These are phyloP conservation scores for Limnodromus scolopaceus DNA, from an alignment of 2,797 vertebrate genomes.

Conservation along the genomic window DNA sequence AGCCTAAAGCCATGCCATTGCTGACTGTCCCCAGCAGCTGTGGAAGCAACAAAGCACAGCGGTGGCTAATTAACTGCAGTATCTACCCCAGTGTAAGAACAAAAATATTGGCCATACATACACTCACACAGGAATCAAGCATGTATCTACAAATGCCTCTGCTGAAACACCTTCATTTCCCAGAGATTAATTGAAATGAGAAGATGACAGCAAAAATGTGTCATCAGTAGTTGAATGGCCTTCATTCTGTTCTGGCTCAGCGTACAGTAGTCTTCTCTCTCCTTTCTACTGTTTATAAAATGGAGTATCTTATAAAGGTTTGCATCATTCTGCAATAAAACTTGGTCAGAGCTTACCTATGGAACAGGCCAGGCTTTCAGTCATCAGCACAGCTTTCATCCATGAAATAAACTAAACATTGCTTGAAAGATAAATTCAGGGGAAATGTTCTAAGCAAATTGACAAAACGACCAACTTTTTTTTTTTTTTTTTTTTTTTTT, in stretches of 20 bases:
- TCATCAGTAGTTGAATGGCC: not conserved
- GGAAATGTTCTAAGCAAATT: not conserved
- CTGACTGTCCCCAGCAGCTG: not conserved
- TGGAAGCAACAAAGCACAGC: not conserved
- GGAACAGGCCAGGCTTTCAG: not conserved
- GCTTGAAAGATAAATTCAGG: not conserved
- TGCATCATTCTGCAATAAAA: not conserved
- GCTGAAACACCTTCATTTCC: not conserved
- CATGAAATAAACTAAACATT: not conserved
- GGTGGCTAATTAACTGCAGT: not conserved
- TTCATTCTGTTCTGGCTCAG: not conserved
- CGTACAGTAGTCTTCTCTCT: not conserved
- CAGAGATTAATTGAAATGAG: not conserved
- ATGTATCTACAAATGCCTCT: not conserved
- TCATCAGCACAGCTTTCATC: not conserved
- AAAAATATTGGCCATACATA: not conserved
- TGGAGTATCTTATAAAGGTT: not conserved
- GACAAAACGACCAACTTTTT: not conserved
- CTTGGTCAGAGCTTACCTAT: not conserved
- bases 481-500: not conserved
- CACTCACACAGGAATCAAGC: too few relatives aligned
- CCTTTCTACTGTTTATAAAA: not conserved
- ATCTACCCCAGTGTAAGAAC: rapidly evolving
- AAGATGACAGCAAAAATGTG: not conserved
- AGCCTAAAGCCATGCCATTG: not conserved